These are phyloP conservation scores for Metellina segmentata DNA, from an alignment of 2,888 invertebrate genomes.

Conservation along the genomic window DNA sequence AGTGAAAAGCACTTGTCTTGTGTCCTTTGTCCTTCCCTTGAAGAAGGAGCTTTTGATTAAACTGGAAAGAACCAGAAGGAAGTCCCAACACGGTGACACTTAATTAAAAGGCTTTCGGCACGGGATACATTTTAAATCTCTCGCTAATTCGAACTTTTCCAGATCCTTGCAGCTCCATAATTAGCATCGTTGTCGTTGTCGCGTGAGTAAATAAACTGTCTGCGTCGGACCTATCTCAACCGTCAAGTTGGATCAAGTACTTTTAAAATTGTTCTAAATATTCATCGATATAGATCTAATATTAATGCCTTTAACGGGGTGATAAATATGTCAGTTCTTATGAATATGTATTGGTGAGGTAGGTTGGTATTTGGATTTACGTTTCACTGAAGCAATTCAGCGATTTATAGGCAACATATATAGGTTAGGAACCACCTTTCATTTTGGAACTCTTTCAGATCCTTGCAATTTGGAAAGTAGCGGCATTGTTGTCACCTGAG, in stretches of 20 bases:
- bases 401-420: no score
- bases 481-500: no score
- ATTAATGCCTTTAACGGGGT: background rate
- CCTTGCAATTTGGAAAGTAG: no score
- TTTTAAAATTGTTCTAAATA: background rate
- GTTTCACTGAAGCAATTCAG: no score
- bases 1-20: background rate
- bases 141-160: background rate
- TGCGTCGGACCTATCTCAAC: background rate
- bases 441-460: no score
- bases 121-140: background rate
- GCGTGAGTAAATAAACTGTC: background rate
- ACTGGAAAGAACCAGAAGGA: slow-evolving; percentile 24
- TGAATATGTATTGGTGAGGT: no score
- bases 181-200: background rate
- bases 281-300: background rate
- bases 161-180: background rate
- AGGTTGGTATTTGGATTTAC: no score
- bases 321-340: background rate
- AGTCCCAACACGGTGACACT: background rate
- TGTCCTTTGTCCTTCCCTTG: slow-evolving; percentile 23
- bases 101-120: slow-evolving; percentile 23
- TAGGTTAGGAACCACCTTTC: no score
- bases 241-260: background rate
- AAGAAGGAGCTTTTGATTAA: slow-evolving; percentile 32